Evolutionary conservation across 1,140 invertebrate genomes (phyloP).

Genomic region (Cyclargus thomasi): DNA sequence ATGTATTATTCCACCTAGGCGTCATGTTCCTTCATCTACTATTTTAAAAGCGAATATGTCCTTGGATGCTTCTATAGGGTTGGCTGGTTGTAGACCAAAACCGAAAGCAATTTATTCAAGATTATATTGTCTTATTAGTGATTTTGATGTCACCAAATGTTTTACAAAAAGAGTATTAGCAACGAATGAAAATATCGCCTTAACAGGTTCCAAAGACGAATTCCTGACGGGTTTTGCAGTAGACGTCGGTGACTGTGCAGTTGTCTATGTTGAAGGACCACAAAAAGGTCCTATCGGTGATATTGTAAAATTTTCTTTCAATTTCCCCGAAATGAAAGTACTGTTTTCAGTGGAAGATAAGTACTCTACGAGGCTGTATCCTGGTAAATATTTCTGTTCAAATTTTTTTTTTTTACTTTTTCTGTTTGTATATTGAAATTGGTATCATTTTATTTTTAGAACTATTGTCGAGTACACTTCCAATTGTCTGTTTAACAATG

Average conservation of each 20-base stretch:
- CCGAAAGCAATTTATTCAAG: conserved; percentile 39
- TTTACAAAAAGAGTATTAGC: conserved; percentile 40
- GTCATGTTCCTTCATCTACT: conserved; percentile 36
- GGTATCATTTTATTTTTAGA: conserved; percentile 26
- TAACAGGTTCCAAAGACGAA: conserved; percentile 25
- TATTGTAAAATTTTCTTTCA: conserved; percentile 48
- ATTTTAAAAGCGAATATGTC: conserved; percentile 57
- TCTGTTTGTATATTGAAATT: not conserved
- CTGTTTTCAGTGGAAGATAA: conserved; percentile 47
- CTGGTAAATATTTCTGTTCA: conserved; percentile 33
- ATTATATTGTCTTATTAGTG: conserved; percentile 40
- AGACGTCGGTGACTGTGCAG: conserved; percentile 40
- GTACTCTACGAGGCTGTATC: conserved; percentile 50
- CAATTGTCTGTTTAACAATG: conserved; percentile 52
- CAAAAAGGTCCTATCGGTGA: conserved; percentile 45
- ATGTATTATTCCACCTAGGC: conserved; percentile 28
- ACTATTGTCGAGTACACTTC: conserved; percentile 30
- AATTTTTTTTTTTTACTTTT: too few species aligned
- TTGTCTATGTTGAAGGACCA: conserved; percentile 54
- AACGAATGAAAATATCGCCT: conserved; percentile 38
- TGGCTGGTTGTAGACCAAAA: conserved; percentile 51
- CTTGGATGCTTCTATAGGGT: conserved; percentile 49
- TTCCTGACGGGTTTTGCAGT: conserved; percentile 54
- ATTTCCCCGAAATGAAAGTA: conserved; percentile 42
- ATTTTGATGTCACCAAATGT: conserved; percentile 28